Evolutionary conservation across 2,797 vertebrate genomes (phyloP), one percentile per base, ranked within the genome.

Genomic region (Coregonus suidteri): DNA sequence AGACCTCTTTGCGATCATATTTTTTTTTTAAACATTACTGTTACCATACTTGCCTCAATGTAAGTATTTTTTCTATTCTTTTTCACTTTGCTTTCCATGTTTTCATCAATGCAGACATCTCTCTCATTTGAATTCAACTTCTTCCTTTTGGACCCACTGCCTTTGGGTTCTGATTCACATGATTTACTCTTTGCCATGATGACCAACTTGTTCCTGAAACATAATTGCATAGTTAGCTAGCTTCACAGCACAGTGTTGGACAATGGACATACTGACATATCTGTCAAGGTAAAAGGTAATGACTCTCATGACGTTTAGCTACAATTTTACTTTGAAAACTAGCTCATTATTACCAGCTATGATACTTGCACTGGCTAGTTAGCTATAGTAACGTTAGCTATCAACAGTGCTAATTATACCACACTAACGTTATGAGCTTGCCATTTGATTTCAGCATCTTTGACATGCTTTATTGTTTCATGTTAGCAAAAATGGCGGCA

Each of bases 131-230:
- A 67, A 64, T 3, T 51, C 47, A 75, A 1, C 47, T 84, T 75
- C 69, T 88, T 90, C 81, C 74, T 87, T 73, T 89, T 90, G 0
- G 37, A 14, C 0, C 4, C 34, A 20, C 52, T 71, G 11, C 37
- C 25, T 31, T 75, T 81, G 52, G 73, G 70, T 4, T 72, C 77
- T n/a, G 54, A 16, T 76, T 86, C 84, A 3, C 65, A 25, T 25
- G 78, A 79, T 53, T 87, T 91, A n/a, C 82, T 79, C 81, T 90
- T 92, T 3, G 81, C 84, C 91, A 94, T 93, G 72, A 77, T 1
- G 18, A n/a, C 1, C 20, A 51, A 34, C 30, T 34, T 59, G 56
- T 59, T 59, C 56, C 56, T 59, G 56, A 59, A 59, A 59, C 18
- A 56, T 56, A 59, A 59, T 20, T 59, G 56, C n/a, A 59, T 7